A percentile compares a stretch with the other conserved stretches of the same genome.
Evolutionary conservation across 1,140 invertebrate genomes (phyloP).

Genomic region (Aphaenogaster rudis): DNA sequence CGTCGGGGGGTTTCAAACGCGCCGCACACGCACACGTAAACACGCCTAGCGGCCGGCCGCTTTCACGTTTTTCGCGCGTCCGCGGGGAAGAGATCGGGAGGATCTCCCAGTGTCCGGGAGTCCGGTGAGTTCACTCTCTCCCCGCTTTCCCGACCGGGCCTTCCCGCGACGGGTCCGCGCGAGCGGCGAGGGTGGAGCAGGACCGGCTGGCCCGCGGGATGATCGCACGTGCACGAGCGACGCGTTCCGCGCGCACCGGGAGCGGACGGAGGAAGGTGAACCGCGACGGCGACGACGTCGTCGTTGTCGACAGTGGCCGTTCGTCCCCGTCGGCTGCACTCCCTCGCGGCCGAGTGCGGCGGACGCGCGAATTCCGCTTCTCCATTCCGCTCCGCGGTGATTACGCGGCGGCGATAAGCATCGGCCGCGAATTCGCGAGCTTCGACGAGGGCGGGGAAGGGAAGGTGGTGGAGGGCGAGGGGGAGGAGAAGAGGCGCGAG

Average conservation of each 20-base stretch:
- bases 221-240: background rate
- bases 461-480: background rate
- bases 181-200: background rate
- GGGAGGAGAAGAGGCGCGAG: background rate
- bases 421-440: background rate
- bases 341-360: background rate
- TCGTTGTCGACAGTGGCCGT: too few relatives aligned
- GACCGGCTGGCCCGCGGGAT: background rate
- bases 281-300: too few relatives aligned
- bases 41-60: too few relatives aligned
- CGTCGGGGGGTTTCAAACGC: too few relatives aligned
- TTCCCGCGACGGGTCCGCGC: background rate
- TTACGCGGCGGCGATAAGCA: constrained; percentile 21
- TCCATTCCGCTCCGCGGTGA: constrained; percentile 1
- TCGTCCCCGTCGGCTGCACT: background rate
- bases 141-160: background rate
- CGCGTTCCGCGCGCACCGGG: background rate
- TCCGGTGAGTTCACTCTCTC: background rate
- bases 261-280: too few relatives aligned
- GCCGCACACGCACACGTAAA: too few relatives aligned
- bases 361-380: constrained; percentile 10
- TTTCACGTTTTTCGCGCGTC: background rate
- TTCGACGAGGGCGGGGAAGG: background rate
- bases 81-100: too few relatives aligned
- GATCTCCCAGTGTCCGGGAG: too few relatives aligned